Evolutionary conservation across 2,797 vertebrate species (phyloP), one percentile per base, ranked within the genome.

Genomic region (Melanotaenia parkinsoni): DNA sequence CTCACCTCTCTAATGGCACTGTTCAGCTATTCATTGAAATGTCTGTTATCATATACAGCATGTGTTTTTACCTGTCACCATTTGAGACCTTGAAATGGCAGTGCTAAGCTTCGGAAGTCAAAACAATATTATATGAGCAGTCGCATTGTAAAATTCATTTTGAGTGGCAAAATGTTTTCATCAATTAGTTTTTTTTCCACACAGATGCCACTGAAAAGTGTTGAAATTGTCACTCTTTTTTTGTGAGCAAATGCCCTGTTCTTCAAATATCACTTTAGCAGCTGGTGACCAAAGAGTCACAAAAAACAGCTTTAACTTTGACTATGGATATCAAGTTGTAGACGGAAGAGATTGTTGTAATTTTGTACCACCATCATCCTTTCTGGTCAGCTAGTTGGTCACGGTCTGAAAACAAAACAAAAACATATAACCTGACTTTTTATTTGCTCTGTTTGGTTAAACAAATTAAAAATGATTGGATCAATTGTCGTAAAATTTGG

Each of bases 21-120:
- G 90, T 86, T 93, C 91, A 92, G 87, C 90, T 92, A 94, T 92
- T 92, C 92, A 91, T 92, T 84, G 92, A 93, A 92, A 92, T 89
- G 89, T 92, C 91, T 90, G 85, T 90, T 88, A 90, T 92, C 89
- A 86, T 81, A 89, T 90, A 86, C 68, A 87, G 85, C 83, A 59
- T 91, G 86, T 91, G 90, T 88, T 93, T 93, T 92, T 87, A 91
- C 86, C 91, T 92, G 92, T 92, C 92, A 91, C 63, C 58, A 58
- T 82, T 79, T 79, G 72, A 77, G 54, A 74, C 62, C 6, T 54
- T 35, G 56, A 74, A 70, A 84, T 68, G 84, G 64, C 51, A 24
- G 53, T 50, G 37, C 74, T 43, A 38, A 72, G 77, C 74, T 53
- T 69, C 37, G 6, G 26, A 73, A 81, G 67, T 79, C 79, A 82